Base-by-base conservation (phyloP, 2,888 invertebrate species). In the Caenorhabditis doughertyi region DNA sequence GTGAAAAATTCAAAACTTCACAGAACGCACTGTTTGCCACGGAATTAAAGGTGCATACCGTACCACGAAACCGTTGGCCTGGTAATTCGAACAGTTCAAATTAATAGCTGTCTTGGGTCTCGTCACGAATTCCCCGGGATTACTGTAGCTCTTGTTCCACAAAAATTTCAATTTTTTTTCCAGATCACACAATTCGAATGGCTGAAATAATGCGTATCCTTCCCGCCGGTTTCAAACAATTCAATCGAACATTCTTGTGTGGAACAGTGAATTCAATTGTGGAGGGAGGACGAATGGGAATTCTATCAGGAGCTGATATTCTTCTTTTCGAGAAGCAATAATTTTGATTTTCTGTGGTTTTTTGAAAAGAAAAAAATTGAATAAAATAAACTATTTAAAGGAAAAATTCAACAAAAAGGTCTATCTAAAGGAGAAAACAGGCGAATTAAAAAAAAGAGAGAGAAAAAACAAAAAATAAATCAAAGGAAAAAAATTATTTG, bases 261-360 rank as follows among this genome's bases (percentile, higher is more conserved):
- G 91, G 91, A 16, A 91, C 91, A 5, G 91, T 91, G 8, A 60
- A 84, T 49, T 89, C 89, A 55, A 89, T 91, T 44, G 91, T 91
- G 4, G 76, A 79, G 16, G 91, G 89, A 29, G 91, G 91, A 16
- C 60, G 89, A 56, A 73, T 86, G 79, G 91, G 90, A 25, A 89
- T 91, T 42, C 80, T 91, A 3, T 85, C 87, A n/a, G 91, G 91
- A 42, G 84, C 88, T 2, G 85, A 91, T 77, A 89, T 91, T 76
- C 60, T 91, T 21, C 74, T 91, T 9, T 91, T 91, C 62, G 56
- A 87, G 72, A 90, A 90, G 64, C 70, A 58, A 13, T 25, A 13
- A 8, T 3, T n/a, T n/a, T n/a, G 39, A 64, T 44, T 27, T 35
- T 35, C 44, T 73, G n/a, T 64, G 9, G 16, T 42, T 42, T 42